Base-by-base conservation (phyloP, 1,140 invertebrate species). In the Lordiphosa stackelbergi region DNA sequence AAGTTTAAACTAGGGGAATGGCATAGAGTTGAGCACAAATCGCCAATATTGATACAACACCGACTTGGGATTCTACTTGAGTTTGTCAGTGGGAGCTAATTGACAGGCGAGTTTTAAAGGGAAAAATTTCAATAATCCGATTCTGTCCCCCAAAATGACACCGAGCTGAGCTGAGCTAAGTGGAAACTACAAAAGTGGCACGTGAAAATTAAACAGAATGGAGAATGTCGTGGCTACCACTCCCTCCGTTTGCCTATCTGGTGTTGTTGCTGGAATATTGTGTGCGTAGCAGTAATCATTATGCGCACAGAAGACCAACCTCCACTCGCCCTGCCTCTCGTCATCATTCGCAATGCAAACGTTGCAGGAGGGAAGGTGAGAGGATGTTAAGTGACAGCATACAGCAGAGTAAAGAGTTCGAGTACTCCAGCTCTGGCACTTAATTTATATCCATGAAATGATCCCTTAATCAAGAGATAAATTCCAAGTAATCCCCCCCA, bases 141-240 rank as follows among this genome's bases (percentile, higher is more conserved):
- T 46, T 46, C 6, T 9, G 24, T 46, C 11, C 11, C 11, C 5
- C 28, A 46, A 34, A 7, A 46, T 46, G 43, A 46, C 43, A 46
- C 24, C 22, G 8, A 7, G n/a, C 16, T 19, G 24, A 61, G 36
- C 12, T 45, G 52, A 24, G 47, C 37, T 70, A 79, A 79, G 66
- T 68, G 75, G 66, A 64, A 68, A 74, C 62, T 66, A 48, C 42
- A 51, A 63, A 45, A 68, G 57, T 60, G 53, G 57, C 53, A 56
- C 66, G 66, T 60, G 40, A 62, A 78, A 79, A 79, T 79, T 66
- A 74, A 81, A 42, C 35, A 28, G 46, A 69, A 55, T 51, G 49
- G 8, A 8, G 7, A 31, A 31, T 28, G 53, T 42, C 35, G 54
- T 45, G 53, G 38, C 52, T 41, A 22, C 31, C 36, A 34, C 24